Base-by-base conservation (phyloP, 2,797 vertebrate genomes). In the Acrossocheilus wenchowensis region DNA sequence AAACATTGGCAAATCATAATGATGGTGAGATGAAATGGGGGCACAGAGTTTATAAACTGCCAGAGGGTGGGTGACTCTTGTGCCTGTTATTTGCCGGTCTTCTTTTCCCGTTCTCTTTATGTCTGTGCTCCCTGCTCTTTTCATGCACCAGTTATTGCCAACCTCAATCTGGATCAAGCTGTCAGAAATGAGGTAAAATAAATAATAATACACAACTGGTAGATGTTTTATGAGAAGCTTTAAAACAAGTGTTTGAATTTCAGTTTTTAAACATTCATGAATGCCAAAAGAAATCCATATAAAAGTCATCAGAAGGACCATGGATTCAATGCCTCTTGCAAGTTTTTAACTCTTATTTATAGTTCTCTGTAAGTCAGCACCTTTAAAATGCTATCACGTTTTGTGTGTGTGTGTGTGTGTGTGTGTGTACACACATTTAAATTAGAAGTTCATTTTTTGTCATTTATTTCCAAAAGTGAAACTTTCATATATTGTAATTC, bases 61-160 rank as follows among this genome's bases (percentile, higher is more conserved):
- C 80, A 3, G 39, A 83, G n/a, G 66, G 34, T 64, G 36, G 41
- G 57, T 30, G 68, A 54, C 77, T 71, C 64, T 26, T 69, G 75
- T 79, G 86, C 57, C 86, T 80, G 64, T 81, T 75, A 79, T 36
- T 21, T 71, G 14, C 52, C 30, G 3, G 8, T 60, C 19, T 68
- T 71, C 72, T 34, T 50, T 60, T 81, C 71, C 79, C 64, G 72
- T 78, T 68, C 17, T 88, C 82, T 89, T 77, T 82, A 48, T 72
- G 90, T 83, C 83, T 87, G 75, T 86, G 72, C 80, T 48, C 69
- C 54, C 74, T 78, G 69, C 85, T 87, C 83, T 93, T 94, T 95
- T 93, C 91, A 94, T 94, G 93, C 88, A 82, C 88, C 94, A 91
- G 92, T 87, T 85, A 90, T 88, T 88, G 90, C 90, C 72, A 66